A percentile compares a stretch with the other conserved stretches of the same genome.
Conservation (phyloP, 1,140 invertebrate species). For the Drosophila lini region DNA sequence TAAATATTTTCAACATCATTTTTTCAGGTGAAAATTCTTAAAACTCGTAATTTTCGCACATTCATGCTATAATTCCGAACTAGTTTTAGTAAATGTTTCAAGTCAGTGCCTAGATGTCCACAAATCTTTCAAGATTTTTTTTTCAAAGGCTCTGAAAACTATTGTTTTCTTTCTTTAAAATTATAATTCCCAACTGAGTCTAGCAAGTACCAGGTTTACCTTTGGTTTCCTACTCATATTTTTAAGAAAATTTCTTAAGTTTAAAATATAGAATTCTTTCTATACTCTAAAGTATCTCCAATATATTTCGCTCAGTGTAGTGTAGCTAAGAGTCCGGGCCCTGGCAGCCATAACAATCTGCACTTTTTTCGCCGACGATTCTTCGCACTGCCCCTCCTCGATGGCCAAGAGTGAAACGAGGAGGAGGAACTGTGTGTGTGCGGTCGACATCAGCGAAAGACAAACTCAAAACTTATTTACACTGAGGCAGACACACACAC, state of each 20-base stretch:
- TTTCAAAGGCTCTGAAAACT: no score
- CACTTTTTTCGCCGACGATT: slow-evolving; percentile 41
- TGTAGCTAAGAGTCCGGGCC: slow-evolving; percentile 23
- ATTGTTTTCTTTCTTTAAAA: background rate
- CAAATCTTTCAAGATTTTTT: no score
- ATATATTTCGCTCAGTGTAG: slow-evolving; percentile 10
- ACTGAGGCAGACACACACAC: slow-evolving; percentile 26
- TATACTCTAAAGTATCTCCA: no score
- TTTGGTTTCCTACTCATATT: no score
- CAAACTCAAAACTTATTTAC: slow-evolving; percentile 55
- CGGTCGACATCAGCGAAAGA: slow-evolving; percentile 44
- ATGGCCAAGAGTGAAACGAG: slow-evolving; percentile 4
- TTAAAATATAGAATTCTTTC: no score
- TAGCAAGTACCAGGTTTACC: no score
- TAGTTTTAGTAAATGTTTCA: no score
- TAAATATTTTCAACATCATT: no score
- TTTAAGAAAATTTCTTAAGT: no score
- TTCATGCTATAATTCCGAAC: background rate
- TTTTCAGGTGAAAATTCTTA: no score
- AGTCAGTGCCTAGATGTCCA: no score
- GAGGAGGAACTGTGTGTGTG: slow-evolving; percentile 12
- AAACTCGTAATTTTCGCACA: background rate
- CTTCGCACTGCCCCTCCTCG: slow-evolving; percentile 13
- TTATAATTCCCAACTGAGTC: background rate
- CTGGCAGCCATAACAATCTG: slow-evolving; percentile 55